Evolutionary conservation across 64 coral and sea anemone genomes (phyloP).

Genomic region (Hydrozoanthus tunicans): DNA sequence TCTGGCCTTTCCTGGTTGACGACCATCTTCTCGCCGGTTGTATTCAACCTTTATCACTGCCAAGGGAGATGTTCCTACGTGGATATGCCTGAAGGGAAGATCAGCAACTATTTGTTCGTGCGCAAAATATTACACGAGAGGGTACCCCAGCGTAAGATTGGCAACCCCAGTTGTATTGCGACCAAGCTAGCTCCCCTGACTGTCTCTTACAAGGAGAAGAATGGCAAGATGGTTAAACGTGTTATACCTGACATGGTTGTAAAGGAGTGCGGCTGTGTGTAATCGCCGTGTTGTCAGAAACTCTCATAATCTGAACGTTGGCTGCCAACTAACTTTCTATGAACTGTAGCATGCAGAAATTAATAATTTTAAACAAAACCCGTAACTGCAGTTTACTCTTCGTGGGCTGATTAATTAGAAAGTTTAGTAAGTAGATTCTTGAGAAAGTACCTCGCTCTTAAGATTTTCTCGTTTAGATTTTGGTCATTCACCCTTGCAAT

Average conservation of each 20-base stretch:
- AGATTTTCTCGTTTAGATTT: too few relatives aligned
- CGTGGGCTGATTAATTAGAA: too few relatives aligned
- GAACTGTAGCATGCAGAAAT: too few relatives aligned
- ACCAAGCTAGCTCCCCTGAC: neutral
- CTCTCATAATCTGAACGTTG: too few relatives aligned
- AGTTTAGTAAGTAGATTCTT: too few relatives aligned
- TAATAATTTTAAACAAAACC: too few relatives aligned
- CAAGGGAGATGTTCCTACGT: neutral
- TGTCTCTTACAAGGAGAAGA: neutral
- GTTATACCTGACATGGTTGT: neutral
- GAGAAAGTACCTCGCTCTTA: too few relatives aligned
- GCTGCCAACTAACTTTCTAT: too few relatives aligned
- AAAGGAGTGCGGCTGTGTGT: neutral
- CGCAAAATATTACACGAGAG: neutral
- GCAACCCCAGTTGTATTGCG: neutral
- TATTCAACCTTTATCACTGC: neutral
- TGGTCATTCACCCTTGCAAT: too few relatives aligned
- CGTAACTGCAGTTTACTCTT: too few relatives aligned
- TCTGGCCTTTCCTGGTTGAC: neutral
- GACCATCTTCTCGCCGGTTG: neutral
- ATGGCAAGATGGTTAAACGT: neutral
- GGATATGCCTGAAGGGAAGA: neutral
- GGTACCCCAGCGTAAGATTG: neutral
- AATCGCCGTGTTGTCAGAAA: neutral
- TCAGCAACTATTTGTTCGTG: neutral